A percentile compares a stretch with the other conserved stretches of the same genome.
Conservation (phyloP, 2,113 vertebrate genomes). For the Triplophysa dalaica region DNA sequence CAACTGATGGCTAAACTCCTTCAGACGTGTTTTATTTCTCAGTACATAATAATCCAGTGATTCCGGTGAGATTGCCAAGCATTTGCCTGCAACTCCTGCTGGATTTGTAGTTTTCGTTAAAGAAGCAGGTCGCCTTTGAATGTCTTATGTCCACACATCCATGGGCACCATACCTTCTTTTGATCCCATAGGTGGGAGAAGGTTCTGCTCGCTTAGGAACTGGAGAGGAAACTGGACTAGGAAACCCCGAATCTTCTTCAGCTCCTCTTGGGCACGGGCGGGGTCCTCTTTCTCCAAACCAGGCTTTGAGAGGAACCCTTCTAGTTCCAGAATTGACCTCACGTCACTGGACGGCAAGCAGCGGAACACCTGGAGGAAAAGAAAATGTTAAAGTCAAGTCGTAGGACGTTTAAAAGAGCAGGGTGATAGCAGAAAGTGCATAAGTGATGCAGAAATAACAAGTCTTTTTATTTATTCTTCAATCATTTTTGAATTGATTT, state of each 20-base stretch:
- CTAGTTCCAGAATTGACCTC: constrained; percentile 81
- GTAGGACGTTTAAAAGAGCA: not conserved
- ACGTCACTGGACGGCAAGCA: constrained; percentile 94
- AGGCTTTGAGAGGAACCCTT: constrained; percentile 79
- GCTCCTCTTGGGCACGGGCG: constrained; percentile 81
- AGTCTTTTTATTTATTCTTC: too few relatives aligned
- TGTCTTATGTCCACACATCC: constrained; percentile 92
- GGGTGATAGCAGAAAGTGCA: too few relatives aligned
- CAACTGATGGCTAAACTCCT: not conserved
- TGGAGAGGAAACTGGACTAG: constrained; percentile 92
- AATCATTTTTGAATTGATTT: too few relatives aligned
- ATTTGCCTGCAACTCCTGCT: not conserved
- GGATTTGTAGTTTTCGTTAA: not conserved
- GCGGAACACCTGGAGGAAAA: constrained; percentile 84
- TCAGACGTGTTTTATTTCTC: not conserved
- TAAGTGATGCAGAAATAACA: too few relatives aligned
- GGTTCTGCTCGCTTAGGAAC: constrained; percentile 86
- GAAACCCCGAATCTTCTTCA: constrained; percentile 93
- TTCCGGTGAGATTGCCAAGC: not conserved
- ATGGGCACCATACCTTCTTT: constrained; percentile 95
- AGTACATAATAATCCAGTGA: not conserved
- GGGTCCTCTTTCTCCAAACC: constrained; percentile 83
- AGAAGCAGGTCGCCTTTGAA: not conserved
- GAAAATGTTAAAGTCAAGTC: not conserved
- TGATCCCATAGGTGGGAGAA: constrained; percentile 90